Conservation (phyloP, 1,140 invertebrate genomes). For the Drosophila tsacasi region DNA sequence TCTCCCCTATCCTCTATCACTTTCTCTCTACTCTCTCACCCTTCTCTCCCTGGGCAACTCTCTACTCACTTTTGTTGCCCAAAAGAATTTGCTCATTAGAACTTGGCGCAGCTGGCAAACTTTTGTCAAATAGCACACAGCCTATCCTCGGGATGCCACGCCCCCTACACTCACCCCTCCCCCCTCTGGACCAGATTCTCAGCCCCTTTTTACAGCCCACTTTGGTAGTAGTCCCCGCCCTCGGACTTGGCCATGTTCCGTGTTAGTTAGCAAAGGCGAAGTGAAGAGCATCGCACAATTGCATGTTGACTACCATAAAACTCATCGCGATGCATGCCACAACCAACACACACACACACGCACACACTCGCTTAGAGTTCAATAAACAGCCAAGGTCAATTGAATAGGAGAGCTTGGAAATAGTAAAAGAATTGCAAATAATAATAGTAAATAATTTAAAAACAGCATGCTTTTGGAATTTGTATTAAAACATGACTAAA, state of each 20-base stretch:
- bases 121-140: conserved; percentile 48
- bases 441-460: too few relatives aligned
- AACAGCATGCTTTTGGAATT: too few relatives aligned
- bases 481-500: too few relatives aligned
- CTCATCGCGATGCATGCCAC: conserved; percentile 64
- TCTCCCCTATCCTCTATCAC: not conserved
- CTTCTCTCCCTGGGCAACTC: conserved; percentile 5
- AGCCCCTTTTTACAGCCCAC: not conserved
- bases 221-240: conserved; percentile 5
- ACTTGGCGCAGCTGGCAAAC: conserved; percentile 56
- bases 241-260: conserved; percentile 31
- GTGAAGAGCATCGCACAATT: conserved; percentile 60
- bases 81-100: conserved; percentile 64
- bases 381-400: not conserved
- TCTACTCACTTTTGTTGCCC: conserved; percentile 50
- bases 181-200: not conserved
- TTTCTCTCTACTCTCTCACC: not conserved
- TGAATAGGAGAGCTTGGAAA: not conserved
- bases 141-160: conserved; percentile 16
- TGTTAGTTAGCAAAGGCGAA: conserved; percentile 56
- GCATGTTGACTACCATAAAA: conserved; percentile 74
- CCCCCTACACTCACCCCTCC: not conserved
- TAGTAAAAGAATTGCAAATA: not conserved
- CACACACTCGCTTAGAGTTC: conserved; percentile 16
- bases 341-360: conserved; percentile 50